A percentile compares a stretch with the other conserved stretches of the same genome.
Evolutionary conservation across 2,888 invertebrate species (phyloP).

Genomic region (Mallateleia sp.): DNA sequence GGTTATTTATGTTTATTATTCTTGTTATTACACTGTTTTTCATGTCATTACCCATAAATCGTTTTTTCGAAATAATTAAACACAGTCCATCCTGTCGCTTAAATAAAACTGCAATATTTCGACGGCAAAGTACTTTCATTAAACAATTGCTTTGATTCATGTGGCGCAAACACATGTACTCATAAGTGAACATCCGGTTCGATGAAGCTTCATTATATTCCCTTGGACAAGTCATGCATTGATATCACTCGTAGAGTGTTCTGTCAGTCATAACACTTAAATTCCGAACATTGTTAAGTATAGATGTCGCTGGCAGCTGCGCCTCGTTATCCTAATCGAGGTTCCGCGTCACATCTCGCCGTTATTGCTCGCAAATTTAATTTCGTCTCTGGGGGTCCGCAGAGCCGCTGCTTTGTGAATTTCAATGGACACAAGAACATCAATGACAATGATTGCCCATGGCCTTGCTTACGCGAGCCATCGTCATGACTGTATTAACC

Average conservation of each 20-base stretch:
- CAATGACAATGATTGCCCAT: conserved; percentile 74
- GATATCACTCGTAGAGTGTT: conserved; percentile 40
- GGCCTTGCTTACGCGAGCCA: conserved; percentile 60
- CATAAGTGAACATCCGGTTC: conserved; percentile 1
- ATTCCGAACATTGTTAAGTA: conserved; percentile 62
- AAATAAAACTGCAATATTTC: too few species aligned
- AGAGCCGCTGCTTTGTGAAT: conserved; percentile 84
- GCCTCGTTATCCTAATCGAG: conserved; percentile 78
- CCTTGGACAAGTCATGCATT: conserved; percentile 33
- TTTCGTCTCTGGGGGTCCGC: conserved; percentile 75
- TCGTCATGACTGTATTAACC: conserved; percentile 64
- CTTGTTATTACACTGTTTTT: too few species aligned
- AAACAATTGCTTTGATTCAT: too few species aligned
- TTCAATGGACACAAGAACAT: conserved; percentile 82
- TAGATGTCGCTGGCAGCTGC: conserved; percentile 69
- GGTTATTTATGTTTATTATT: too few species aligned
- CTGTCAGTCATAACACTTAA: conserved; percentile 57
- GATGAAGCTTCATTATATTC: conserved; percentile 32
- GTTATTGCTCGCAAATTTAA: conserved; percentile 80
- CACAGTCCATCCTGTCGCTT: too few species aligned
- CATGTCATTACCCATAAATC: too few species aligned
- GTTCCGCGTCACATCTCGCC: conserved; percentile 66
- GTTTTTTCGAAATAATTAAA: too few species aligned
- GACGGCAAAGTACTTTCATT: too few species aligned
- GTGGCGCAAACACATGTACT: conserved; percentile 1